Conservation (phyloP, 2,113 vertebrate species). For the Microcebus tavaratra region DNA sequence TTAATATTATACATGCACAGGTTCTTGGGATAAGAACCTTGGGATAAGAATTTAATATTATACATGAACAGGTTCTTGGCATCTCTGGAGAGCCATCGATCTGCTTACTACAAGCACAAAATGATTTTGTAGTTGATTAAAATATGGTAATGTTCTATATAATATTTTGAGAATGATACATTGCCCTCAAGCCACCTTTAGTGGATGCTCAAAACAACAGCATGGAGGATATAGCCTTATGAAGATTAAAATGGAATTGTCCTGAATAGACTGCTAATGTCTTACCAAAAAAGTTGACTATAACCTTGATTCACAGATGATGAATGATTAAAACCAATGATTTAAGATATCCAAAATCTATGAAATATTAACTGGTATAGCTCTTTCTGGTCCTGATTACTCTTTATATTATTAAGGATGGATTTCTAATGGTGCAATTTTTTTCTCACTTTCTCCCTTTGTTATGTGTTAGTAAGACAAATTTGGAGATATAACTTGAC, state of each 20-base stretch:
- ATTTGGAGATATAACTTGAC: neutral
- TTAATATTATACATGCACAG: neutral
- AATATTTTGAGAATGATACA: neutral
- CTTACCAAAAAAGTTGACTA: neutral
- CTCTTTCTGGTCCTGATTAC: neutral
- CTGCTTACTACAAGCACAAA: neutral
- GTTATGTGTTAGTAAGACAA: neutral
- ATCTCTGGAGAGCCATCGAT: neutral
- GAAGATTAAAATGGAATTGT: neutral
- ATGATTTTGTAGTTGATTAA: neutral
- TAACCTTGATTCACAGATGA: neutral
- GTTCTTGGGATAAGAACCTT: neutral
- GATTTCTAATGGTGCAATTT: neutral
- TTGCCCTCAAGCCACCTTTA: neutral
- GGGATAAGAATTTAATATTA: no score
- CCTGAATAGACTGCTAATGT: neutral
- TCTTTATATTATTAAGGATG: neutral
- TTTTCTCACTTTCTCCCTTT: neutral
- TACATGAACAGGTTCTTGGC: no score
- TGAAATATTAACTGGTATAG: neutral
- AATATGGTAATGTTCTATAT: neutral
- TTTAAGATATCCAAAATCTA: neutral
- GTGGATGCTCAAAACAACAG: neutral
- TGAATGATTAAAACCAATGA: neutral
- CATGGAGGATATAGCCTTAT: neutral